phyloP scores from a whole-genome alignment of 2,888 invertebrate genomes.

The Elegia similella region DNA sequence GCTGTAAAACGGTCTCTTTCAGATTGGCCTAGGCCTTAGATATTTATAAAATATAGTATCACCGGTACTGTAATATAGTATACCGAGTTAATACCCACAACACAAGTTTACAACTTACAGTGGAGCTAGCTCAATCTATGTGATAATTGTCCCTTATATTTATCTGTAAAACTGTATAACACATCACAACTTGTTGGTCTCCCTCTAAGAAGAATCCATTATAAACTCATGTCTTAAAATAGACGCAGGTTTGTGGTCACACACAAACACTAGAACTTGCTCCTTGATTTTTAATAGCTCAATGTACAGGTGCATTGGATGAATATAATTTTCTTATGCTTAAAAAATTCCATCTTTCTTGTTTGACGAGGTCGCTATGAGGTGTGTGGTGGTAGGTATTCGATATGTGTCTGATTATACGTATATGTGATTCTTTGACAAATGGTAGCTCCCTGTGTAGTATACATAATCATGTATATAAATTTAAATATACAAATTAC shows the following conservation, averaged over 20 bases:
- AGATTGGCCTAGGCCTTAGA: too few relatives aligned
- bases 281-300: constrained; percentile 39
- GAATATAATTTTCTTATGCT: constrained; percentile 15
- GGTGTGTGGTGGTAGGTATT: not conserved
- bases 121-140: too few relatives aligned
- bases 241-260: constrained; percentile 40
- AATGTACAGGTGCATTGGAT: constrained; percentile 32
- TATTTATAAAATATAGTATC: too few relatives aligned
- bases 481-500: too few relatives aligned
- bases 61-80: too few relatives aligned
- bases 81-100: too few relatives aligned
- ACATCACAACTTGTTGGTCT: constrained; percentile 29
- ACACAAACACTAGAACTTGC: constrained; percentile 34
- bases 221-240: constrained; percentile 49
- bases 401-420: not conserved
- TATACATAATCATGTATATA: too few relatives aligned
- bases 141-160: too few relatives aligned
- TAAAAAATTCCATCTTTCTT: constrained; percentile 5
- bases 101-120: too few relatives aligned
- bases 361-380: not conserved
- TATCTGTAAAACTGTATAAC: not conserved
- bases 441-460: too few relatives aligned
- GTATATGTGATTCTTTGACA: not conserved
- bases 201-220: constrained; percentile 39
- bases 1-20: too few relatives aligned